Conservation (phyloP, 1,140 invertebrate species). For the Nephotettix cincticeps region DNA sequence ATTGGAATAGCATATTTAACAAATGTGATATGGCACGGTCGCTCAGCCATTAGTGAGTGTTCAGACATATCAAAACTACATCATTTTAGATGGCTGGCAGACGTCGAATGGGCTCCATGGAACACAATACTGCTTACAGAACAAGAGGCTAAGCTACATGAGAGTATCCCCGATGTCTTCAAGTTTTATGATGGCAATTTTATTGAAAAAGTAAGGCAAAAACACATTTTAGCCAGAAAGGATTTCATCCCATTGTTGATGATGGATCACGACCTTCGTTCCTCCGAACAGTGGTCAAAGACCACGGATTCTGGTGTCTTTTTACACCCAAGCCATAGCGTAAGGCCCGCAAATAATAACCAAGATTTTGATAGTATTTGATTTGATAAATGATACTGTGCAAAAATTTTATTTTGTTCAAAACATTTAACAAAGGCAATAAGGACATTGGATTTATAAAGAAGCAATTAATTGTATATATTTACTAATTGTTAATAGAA, state of each 20-base stretch:
- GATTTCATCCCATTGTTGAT: constrained; percentile 14
- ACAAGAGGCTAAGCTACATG: constrained; percentile 61
- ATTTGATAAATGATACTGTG: too few relatives aligned
- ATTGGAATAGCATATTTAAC: constrained; percentile 64
- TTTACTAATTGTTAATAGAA: too few relatives aligned
- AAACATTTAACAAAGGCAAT: too few relatives aligned
- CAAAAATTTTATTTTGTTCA: too few relatives aligned
- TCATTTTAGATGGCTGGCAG: constrained; percentile 56
- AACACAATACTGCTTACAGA: constrained; percentile 66
- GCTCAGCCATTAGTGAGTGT: constrained; percentile 62
- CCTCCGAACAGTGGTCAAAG: not conserved
- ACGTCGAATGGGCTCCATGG: constrained; percentile 68
- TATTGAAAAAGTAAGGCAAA: constrained; percentile 5
- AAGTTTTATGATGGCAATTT: constrained; percentile 30
- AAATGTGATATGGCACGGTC: constrained; percentile 64
- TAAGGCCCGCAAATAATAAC: too few relatives aligned
- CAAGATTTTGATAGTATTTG: too few relatives aligned
- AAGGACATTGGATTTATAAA: too few relatives aligned
- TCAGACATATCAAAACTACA: constrained; percentile 57
- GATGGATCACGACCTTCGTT: not conserved
- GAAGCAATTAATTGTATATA: too few relatives aligned
- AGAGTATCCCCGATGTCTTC: constrained; percentile 37
- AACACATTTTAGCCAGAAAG: constrained; percentile 19
- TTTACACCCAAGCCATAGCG: not conserved
- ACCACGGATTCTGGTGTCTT: constrained; percentile 5